Evolutionary conservation across 2,113 vertebrate genomes (phyloP).

Genomic region (Thamnaconus septentrionalis): DNA sequence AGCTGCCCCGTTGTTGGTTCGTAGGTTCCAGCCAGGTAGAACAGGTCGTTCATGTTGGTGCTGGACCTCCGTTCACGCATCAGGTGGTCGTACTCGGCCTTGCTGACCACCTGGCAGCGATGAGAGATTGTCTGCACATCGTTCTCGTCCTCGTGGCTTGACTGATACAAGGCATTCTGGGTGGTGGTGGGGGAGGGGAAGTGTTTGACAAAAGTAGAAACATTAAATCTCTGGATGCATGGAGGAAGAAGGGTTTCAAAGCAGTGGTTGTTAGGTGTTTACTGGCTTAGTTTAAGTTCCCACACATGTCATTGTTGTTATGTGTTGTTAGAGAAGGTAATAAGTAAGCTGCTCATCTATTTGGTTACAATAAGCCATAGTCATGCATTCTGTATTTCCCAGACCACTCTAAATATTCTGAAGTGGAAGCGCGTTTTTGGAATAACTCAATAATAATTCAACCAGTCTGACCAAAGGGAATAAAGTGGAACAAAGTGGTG

Average conservation of each 20-base stretch:
- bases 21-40: slow-evolving; percentile 94
- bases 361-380: neutral
- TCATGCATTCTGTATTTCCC: neutral
- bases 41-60: slow-evolving; percentile 84
- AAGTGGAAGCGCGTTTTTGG: neutral
- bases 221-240: too few species aligned
- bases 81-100: slow-evolving; percentile 89
- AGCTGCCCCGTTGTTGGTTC: slow-evolving; percentile 93
- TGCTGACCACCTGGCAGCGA: slow-evolving; percentile 93
- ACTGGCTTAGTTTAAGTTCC: too few species aligned
- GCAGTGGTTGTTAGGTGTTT: too few species aligned
- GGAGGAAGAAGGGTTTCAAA: too few species aligned
- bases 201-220: neutral
- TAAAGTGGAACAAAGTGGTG: slow-evolving; percentile 16
- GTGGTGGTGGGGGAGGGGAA: neutral
- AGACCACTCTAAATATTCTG: slow-evolving; percentile 5
- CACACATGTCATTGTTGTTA: too few species aligned
- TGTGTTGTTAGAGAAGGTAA: too few species aligned
- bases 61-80: slow-evolving; percentile 77
- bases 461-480: slow-evolving; percentile 16
- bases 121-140: slow-evolving; percentile 99
- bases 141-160: slow-evolving; percentile 96
- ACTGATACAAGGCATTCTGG: slow-evolving; percentile 96
- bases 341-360: neutral
- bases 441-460: slow-evolving; percentile 17